A percentile compares a stretch with the other conserved stretches of the same genome.
Conservation (phyloP, 2,113 vertebrate genomes). For the Melanocharis versteri region DNA sequence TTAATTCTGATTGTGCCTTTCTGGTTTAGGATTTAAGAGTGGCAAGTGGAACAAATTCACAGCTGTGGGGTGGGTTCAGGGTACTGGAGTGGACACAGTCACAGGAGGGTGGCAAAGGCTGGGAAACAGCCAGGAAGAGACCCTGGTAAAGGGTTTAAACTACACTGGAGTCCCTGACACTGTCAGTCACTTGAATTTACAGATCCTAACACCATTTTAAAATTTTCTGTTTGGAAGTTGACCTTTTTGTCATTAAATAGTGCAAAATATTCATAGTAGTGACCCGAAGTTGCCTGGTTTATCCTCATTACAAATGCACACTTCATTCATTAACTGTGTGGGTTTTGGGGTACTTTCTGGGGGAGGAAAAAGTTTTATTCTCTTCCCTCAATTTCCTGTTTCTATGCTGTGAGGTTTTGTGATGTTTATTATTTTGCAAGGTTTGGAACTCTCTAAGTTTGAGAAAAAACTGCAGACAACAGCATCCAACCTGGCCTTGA, state of each 20-base stretch:
- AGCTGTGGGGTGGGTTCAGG: neutral
- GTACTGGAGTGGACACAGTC: neutral
- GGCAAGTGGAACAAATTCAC: neutral
- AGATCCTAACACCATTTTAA: rapidly evolving
- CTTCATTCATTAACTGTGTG: neutral
- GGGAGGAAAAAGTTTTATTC: neutral
- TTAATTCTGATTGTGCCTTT: neutral
- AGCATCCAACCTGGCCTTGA: neutral
- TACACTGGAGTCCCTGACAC: neutral
- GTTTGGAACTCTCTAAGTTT: neutral
- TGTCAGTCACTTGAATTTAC: neutral
- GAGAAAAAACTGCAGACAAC: neutral
- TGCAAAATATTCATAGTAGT: neutral
- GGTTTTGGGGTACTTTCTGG: neutral
- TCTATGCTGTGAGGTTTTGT: neutral
- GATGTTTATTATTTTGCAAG: neutral
- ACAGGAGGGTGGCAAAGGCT: neutral
- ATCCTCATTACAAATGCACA: neutral
- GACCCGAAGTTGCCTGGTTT: neutral
- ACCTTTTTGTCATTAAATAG: neutral
- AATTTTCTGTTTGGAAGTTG: neutral
- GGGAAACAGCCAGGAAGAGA: neutral
- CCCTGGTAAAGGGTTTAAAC: neutral
- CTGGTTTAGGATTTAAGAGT: neutral
- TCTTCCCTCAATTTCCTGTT: neutral